Evolutionary conservation across 1,140 invertebrate genomes (phyloP), one percentile per base, ranked within the genome.

Genomic region (Drosophila leontia): DNA sequence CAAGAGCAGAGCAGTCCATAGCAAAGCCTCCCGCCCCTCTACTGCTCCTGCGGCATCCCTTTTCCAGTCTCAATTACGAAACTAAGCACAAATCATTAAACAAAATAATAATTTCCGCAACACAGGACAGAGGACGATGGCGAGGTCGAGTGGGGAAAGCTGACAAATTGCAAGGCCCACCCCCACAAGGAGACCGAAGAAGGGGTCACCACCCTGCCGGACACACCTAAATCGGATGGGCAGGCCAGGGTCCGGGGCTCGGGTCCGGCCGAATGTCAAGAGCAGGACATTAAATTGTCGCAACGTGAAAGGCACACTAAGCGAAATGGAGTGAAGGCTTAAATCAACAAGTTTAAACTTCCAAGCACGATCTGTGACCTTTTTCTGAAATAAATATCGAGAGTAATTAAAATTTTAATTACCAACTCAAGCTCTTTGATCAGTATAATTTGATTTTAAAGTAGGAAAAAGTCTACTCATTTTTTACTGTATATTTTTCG

Each of bases 81-180:
- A 81, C 78, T 75, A 88, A 88, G 78, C 84, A 88, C 84, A 88
- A 88, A 88, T 88, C 84, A 88, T 88, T 88, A 90, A 88, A 88
- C 84, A 88, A 90, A 88, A 88, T 88, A 88, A 88, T 88, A 88
- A 88, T 88, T 90, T 88, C 84, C 85, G 78, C 81, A 84, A 90
- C 62, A 59, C 47, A 68, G 63, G 74, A 64, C 74, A 48, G 55
- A 51, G 55, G 53, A 57, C 72, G 42, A 17, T 29, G 32, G 26
- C 26, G 41, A 42, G 45, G 42, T 17, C 41, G 39, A 74, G 59
- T 37, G 50, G 35, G 19, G 19, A 32, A 48, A 37, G 32, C 67
- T 71, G 69, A 72, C 67, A 72, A 72, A 72, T 72, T 72, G 69
- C 67, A 59, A 23, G 6, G 51, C 35, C 44, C 26, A 7, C 45